Base-by-base conservation (phyloP, 2,113 vertebrate genomes). In the Pteronura brasiliensis region DNA sequence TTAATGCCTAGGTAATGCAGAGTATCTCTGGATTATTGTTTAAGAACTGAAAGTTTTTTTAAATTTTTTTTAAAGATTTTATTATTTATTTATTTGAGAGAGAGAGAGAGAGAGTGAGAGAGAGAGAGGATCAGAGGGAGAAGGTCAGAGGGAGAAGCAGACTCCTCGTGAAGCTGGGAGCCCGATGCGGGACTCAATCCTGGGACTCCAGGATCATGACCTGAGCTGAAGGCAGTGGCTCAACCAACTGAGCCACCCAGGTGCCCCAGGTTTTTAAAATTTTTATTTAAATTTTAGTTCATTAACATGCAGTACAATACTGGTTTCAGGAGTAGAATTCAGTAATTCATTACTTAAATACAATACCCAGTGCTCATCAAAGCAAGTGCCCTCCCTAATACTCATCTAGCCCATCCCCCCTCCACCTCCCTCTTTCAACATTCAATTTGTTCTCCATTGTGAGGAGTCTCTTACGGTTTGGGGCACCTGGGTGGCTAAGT, bases 1-100 rank as follows among this genome's bases (percentile, higher is more conserved):
- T 85, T 89, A 92, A 59, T 93, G 34, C 96, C 76, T 47, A 88
- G 18, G 17, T 94, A 93, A 96, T 63, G 0, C 23, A 93, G 25
- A 93, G 4, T 93, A 0, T 94, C 71, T 97, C 65, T 95, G 25
- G 95, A 95, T 92, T 79, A 23, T 71, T 91, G 9, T 83, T 94
- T 34, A 88, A 79, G 71, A 95, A 88, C 20, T 69, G 49, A 52
- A 17, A 17, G 49, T 15, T 52, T 52, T 52, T 52, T 52, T 5
- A 17, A 52, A 52, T 17, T 17, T 17, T 52, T 52, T 52, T 5
- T 5, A 52, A 52, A 52, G 49, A 52, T 52, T 52, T 52, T 52
- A 52, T 52, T 52, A 52, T 52, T 52, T 52, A 52, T 17, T 52
- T 52, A 5, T 49, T 49, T 52, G 49, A 52, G 49, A 52, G 14